Evolutionary conservation across 2,888 invertebrate genomes (phyloP).

Genomic region (Lagria hirta): DNA sequence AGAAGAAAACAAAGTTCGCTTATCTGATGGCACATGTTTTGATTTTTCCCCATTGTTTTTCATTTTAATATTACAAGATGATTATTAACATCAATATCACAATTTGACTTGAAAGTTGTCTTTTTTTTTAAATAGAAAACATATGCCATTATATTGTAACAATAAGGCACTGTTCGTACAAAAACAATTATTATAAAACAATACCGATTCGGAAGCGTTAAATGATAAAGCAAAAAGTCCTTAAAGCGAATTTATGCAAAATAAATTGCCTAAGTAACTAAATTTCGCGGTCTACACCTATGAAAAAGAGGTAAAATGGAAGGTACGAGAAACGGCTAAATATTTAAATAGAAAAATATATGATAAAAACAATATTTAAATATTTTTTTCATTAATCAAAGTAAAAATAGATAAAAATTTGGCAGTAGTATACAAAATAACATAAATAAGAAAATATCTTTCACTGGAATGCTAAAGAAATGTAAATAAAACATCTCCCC

Average conservation of each 20-base stretch:
- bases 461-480: constrained; percentile 48
- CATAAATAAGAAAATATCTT: constrained; percentile 42
- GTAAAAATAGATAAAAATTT: constrained; percentile 49
- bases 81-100: constrained; percentile 42
- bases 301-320: constrained; percentile 36
- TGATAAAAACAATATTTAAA: constrained; percentile 47
- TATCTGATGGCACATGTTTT: no score
- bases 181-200: constrained; percentile 30
- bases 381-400: constrained; percentile 41
- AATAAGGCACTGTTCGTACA: constrained; percentile 50
- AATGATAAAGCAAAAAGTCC: constrained; percentile 34
- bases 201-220: constrained; percentile 23
- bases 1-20: no score
- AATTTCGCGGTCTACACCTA: constrained; percentile 16
- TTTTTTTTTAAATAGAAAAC: constrained; percentile 40
- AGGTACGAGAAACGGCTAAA: constrained; percentile 42
- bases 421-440: constrained; percentile 49
- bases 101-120: constrained; percentile 36
- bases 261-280: constrained; percentile 54
- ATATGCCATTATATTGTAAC: constrained; percentile 44
- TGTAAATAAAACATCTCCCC: constrained; percentile 40
- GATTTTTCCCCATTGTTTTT: no score
- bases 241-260: constrained; percentile 53
- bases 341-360: constrained; percentile 48
- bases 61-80: no score